A percentile compares a stretch with the other conserved stretches of the same genome.
phyloP scores from a whole-genome alignment of 2,888 invertebrate genomes.

The Drosophila villosipedis region DNA sequence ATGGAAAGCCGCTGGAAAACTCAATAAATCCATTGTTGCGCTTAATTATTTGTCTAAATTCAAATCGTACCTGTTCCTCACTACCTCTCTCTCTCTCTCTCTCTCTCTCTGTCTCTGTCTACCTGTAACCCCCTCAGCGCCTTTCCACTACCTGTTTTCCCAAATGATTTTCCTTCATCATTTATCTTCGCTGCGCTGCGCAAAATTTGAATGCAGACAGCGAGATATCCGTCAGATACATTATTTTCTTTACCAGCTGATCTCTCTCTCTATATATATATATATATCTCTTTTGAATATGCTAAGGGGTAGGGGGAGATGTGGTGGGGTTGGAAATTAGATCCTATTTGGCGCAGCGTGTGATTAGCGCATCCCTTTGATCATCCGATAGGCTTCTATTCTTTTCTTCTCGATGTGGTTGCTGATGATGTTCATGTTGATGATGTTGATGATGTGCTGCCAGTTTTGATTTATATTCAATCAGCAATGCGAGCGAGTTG shows the following conservation, averaged over 20 bases:
- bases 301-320: constrained; percentile 47
- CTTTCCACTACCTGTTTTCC: constrained; percentile 12
- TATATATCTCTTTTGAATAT: constrained; percentile 40
- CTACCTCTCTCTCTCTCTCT: not conserved
- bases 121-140: constrained; percentile 7
- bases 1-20: constrained; percentile 53
- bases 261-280: constrained; percentile 69
- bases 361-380: constrained; percentile 80
- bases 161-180: constrained; percentile 50
- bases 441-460: constrained; percentile 41
- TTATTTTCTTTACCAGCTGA: constrained; percentile 45
- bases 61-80: constrained; percentile 62
- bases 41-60: constrained; percentile 81
- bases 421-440: constrained; percentile 12
- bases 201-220: constrained; percentile 80
- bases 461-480: constrained; percentile 69
- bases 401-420: constrained; percentile 4
- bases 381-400: constrained; percentile 47
- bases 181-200: constrained; percentile 77
- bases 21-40: constrained; percentile 79
- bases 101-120: not conserved
- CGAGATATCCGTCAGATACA: constrained; percentile 41
- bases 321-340: constrained; percentile 73
- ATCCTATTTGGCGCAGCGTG: constrained; percentile 82
- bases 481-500: constrained; percentile 25